Conservation (phyloP, 1,140 invertebrate species). For the Calephelis virginiensis region DNA sequence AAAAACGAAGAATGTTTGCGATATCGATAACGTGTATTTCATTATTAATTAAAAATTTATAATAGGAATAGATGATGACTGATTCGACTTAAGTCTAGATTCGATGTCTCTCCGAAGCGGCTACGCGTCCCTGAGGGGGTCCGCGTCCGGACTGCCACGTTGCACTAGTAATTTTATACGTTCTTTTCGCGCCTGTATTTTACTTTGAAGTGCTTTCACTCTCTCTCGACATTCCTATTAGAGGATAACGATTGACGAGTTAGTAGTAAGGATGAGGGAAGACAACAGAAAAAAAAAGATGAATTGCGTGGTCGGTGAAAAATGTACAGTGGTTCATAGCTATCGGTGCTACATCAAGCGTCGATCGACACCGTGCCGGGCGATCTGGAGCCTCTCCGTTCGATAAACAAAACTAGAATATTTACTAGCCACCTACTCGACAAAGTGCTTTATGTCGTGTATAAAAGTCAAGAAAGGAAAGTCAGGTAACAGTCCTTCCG, state of each 20-base stretch:
- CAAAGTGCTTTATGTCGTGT: constrained; percentile 33
- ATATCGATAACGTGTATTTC: constrained; percentile 68
- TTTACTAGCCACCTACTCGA: constrained; percentile 54
- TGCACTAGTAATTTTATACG: constrained; percentile 92
- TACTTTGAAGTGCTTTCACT: constrained; percentile 91
- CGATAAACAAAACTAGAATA: constrained; percentile 67
- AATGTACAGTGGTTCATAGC: constrained; percentile 46
- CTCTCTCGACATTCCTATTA: constrained; percentile 89
- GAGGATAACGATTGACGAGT: constrained; percentile 68
- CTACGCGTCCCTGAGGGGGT: constrained; percentile 82
- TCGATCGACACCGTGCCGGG: constrained; percentile 33
- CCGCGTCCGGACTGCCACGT: constrained; percentile 89
- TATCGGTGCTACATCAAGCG: constrained; percentile 36
- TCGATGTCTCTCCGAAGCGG: constrained; percentile 30
- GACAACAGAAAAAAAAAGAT: constrained; percentile 82
- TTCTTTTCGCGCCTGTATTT: constrained; percentile 91
- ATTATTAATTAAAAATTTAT: constrained; percentile 54
- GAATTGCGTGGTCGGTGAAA: constrained; percentile 74
- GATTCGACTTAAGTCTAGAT: constrained; percentile 56
- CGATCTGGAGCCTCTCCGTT: constrained; percentile 20
- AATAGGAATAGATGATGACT: constrained; percentile 58
- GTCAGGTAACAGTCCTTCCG: not conserved
- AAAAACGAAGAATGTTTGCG: constrained; percentile 68
- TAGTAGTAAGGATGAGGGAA: constrained; percentile 65
- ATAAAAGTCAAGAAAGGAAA: not conserved